Evolutionary conservation across 2,888 invertebrate species (phyloP), one percentile per base, ranked within the genome.

Genomic region (Catocala nupta): DNA sequence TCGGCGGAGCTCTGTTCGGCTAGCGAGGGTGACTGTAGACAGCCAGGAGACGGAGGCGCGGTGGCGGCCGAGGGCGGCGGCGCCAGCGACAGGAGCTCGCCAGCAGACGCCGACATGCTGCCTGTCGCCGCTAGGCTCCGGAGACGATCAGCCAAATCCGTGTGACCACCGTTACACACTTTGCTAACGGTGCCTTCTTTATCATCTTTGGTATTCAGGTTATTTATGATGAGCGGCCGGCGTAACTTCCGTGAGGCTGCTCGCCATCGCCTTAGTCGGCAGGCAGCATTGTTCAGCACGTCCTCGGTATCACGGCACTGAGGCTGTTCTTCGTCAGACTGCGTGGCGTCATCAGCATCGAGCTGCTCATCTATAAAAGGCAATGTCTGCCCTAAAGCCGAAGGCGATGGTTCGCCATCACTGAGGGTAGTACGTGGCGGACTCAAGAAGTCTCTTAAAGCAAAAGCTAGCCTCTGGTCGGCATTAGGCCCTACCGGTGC

Each of bases 171-270:
- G 55, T 81, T 84, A 64, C 81, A 79, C 13, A 73, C 76, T 61
- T 86, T 87, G 53, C 75, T 79, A 7, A 72, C 66, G 55, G 81
- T 81, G 12, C 85, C 80, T 3, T 87, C 87, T 62, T 87, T 87
- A 49, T 87, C 88, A 39, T 86, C 89, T 48, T 80, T 82, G 5
- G 87, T 85, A 73, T 87, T 88, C 60, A 93, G 86, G 69, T 95
- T 94, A 78, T 95, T 94, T 55, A 95, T 95, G 45, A 87, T 95
- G 74, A 89, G 84, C 70, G 85, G 95, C 73, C 87, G 91, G 1
- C 93, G 90, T 43, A 95, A 85, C 75, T 95, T 93, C 52, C 95
- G 86, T 12, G 95, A 92, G 4, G 95, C 91, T 51, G 95, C 94
- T 44, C 94, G 92, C 88, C 95, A 94, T 52, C 94, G 83, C 68